phyloP scores from a whole-genome alignment of 2,797 vertebrate genomes.

The Sitta carolinensis region DNA sequence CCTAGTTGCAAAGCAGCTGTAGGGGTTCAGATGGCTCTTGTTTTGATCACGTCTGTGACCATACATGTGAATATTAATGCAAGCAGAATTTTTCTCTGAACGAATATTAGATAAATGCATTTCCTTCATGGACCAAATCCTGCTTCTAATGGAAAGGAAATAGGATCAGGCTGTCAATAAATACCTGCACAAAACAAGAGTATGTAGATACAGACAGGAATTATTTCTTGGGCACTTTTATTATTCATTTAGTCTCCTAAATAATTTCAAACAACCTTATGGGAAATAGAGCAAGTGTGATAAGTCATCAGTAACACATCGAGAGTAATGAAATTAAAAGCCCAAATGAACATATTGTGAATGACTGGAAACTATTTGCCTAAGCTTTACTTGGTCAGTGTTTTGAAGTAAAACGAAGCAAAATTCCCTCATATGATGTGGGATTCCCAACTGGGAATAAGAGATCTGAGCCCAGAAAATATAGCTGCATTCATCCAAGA shows the following conservation, averaged over 20 bases:
- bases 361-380: neutral
- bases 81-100: neutral
- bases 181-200: neutral
- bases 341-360: neutral
- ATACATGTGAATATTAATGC: neutral
- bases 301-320: neutral
- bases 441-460: neutral
- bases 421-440: neutral
- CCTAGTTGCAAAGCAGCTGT: neutral
- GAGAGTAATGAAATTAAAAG: conserved; percentile 9
- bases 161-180: neutral
- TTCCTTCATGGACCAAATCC: neutral
- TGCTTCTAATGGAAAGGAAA: neutral
- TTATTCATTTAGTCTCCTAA: neutral
- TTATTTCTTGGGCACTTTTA: neutral
- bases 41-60: neutral
- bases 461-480: conserved; percentile 8
- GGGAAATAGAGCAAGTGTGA: neutral
- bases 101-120: neutral
- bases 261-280: neutral
- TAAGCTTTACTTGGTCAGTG: neutral
- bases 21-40: neutral
- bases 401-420: neutral
- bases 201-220: neutral
- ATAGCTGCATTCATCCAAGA: neutral